Base-by-base conservation (phyloP, 2,113 vertebrate species). In the Solea solea region DNA sequence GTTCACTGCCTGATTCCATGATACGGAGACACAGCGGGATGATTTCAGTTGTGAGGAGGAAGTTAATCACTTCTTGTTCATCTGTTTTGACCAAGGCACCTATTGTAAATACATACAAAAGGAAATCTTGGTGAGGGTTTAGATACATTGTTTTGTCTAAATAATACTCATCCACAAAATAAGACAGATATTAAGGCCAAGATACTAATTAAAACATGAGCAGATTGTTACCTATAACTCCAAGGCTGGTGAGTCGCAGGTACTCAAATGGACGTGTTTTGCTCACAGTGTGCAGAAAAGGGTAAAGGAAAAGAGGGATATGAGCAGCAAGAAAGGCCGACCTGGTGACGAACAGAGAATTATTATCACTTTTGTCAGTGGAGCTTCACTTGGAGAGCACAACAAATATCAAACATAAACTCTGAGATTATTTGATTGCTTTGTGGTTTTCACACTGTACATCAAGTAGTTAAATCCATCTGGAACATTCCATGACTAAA, bases 41-140 rank as follows among this genome's bases (percentile, higher is more conserved):
- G 88, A 99, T 99, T 93, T 99, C 97, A 85, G 97, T 99, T 42
- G 97, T 99, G 80, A 99, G 69, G 68, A 99, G 94, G 89, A 99
- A 99, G 90, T 99, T 99, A 77, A 99, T 99, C 83, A 99, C 97
- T 92, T 99, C 97, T 84, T 99, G 97, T 74, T 99, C 97, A 16
- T 99, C 97, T 5, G 97, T 98, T 94, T 99, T 99, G 71, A 99
- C 97, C 90, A 99, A 90, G 8, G 97, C 97, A 41, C 97, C 97
- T 99, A 78, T 14, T 77, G 68, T 25, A 66, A 21, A 21, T 21
- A 21, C 74, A 80, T 0, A 78, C 2, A 59, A 8, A 40, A 15
- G 59, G 4, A 52, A 9, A 60, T 15, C 9, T 59, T 15, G 13
- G 9, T 15, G n/a, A 28, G 9, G 59, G 40, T 9, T 9, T 41